Evolutionary conservation across 2,113 vertebrate genomes (phyloP).

Genomic region (Thinocorus orbignyianus): DNA sequence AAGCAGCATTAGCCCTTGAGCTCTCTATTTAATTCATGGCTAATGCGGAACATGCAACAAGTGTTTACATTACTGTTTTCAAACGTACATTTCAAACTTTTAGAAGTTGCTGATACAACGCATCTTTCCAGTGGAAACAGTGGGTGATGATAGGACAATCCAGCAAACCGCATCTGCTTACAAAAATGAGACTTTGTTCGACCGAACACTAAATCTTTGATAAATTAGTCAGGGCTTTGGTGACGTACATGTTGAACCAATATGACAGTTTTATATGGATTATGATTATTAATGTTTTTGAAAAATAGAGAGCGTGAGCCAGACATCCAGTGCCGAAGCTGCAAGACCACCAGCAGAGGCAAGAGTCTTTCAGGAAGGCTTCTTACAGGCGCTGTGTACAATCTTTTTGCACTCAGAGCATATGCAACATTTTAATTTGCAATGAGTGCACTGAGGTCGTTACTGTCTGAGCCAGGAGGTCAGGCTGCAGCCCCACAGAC

Average conservation of each 20-base stretch:
- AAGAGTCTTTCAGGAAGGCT: slow-evolving; percentile 24
- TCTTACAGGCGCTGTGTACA: slow-evolving; percentile 52
- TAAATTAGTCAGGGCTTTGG: slow-evolving; percentile 73
- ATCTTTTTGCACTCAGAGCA: slow-evolving; percentile 47
- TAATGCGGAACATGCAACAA: neutral
- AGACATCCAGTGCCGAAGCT: slow-evolving; percentile 46
- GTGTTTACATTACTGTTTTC: slow-evolving; percentile 48
- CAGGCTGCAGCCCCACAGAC: neutral
- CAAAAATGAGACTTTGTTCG: slow-evolving; percentile 66
- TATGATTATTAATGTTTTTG: slow-evolving; percentile 75
- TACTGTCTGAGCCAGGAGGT: slow-evolving; percentile 45
- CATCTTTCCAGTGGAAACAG: slow-evolving; percentile 39
- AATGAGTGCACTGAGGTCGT: neutral
- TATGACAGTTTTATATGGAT: slow-evolving; percentile 80
- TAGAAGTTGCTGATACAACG: slow-evolving; percentile 47
- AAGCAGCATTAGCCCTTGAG: neutral
- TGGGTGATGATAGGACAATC: slow-evolving; percentile 52
- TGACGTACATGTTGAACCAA: slow-evolving; percentile 75
- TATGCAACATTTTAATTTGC: slow-evolving; percentile 67
- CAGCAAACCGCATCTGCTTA: slow-evolving; percentile 56
- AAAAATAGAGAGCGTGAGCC: slow-evolving; percentile 65
- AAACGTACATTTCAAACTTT: neutral
- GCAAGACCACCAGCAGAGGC: slow-evolving; percentile 74
- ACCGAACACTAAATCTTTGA: slow-evolving; percentile 70
- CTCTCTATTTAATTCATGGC: neutral